phyloP scores from a whole-genome alignment of 2,888 invertebrate species.

The Sarcophaga variegata region DNA sequence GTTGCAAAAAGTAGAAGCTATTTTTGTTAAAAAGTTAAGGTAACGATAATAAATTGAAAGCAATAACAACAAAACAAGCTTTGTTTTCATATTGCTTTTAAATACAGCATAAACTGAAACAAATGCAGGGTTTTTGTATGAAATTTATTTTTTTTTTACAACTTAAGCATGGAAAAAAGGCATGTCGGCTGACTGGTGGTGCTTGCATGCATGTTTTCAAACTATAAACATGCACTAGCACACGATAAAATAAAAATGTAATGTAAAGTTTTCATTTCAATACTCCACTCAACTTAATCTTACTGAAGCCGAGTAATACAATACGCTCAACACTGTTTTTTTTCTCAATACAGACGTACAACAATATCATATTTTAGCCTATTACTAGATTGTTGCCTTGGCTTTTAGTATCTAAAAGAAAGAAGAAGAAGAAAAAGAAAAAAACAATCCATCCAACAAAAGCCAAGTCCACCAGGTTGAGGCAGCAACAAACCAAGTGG shows the following conservation, averaged over 20 bases:
- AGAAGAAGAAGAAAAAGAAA: no score
- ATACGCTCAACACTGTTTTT: slow-evolving; percentile 58
- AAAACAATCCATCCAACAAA: no score
- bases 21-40: slow-evolving; percentile 23
- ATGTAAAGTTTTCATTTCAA: slow-evolving; percentile 41
- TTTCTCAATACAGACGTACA: not conserved
- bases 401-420: no score
- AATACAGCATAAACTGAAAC: slow-evolving; percentile 13
- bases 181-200: slow-evolving; percentile 6
- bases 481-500: no score
- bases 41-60: slow-evolving; percentile 1
- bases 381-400: no score
- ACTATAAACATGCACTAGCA: slow-evolving; percentile 41
- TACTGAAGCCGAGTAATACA: slow-evolving; percentile 61
- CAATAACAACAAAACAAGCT: not conserved
- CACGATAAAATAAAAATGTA: slow-evolving; percentile 66
- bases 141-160: not conserved
- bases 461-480: no score
- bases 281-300: slow-evolving; percentile 49
- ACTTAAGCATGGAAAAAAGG: not conserved
- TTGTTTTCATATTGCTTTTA: not conserved
- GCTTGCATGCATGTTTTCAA: slow-evolving; percentile 42
- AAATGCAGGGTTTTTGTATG: not conserved
- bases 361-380: no score
- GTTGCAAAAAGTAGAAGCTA: slow-evolving; percentile 34